Base-by-base conservation (phyloP, 2,888 invertebrate genomes). In the Clepsis dumicolana region DNA sequence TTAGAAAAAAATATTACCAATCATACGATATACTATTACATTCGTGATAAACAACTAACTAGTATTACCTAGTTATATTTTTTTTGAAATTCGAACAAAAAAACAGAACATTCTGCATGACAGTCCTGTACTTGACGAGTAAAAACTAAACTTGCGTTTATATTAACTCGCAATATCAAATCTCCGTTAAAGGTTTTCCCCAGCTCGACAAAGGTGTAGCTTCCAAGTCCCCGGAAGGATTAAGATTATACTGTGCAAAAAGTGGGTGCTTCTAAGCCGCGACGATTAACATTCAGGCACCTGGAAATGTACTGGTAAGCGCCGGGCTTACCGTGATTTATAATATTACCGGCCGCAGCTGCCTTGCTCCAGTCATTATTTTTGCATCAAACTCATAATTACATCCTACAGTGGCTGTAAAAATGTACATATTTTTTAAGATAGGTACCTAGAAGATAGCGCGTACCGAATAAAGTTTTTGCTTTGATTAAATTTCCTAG, bases 261-360 rank as follows among this genome's bases (percentile, higher is more conserved):
- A 65, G 52, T 21, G 48, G 50, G 54, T 50, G 65, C 21, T 53
- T 44, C 32, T 62, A 62, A 67, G 66, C 62, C 35, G 54, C 48
- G 24, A 12, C 66, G 66, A 67, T 62, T 67, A 56, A 56, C 66
- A 67, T 63, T 50, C 56, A 25, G 59, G 21, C 56, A 63, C 48
- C 62, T 63, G 62, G 66, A 57, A 63, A 63, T 56, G 67, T 67
- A 50, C 67, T 53, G 14, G 62, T 63, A 67, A 67, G 62, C 35
- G 57, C 67, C 62, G 48, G 64, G 67, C n/a, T 63, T 63, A 63
- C 38, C 56, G 50, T 57, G 67, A 67, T 67, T 67, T 67, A 67
- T 67, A 63, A 63, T 50, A 62, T 48, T 65, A 52, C 44, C 59
- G 35, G 48, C 62, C 50, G 12, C 62, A 65, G 53, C 38, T 61